phyloP scores from a whole-genome alignment of 2,888 invertebrate species.

The Disparrhopalites patrizii region DNA sequence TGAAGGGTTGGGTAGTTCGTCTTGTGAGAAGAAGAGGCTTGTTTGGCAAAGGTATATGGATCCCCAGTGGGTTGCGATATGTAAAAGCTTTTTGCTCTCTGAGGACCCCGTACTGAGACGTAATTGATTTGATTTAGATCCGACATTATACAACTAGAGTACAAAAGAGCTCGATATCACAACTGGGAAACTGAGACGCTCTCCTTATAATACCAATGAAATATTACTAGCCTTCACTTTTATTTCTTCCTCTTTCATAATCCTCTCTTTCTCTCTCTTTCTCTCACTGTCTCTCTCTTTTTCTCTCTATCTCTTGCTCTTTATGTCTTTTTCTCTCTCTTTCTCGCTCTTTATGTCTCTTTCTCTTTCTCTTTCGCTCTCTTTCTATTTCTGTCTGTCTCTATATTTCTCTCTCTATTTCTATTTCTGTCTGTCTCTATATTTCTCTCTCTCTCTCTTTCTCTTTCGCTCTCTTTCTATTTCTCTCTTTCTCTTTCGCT shows the following conservation, averaged over 20 bases:
- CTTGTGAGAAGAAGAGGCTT: conserved; percentile 3
- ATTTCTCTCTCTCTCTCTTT: neutral
- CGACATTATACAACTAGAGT: conserved; percentile 47
- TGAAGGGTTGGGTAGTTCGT: conserved; percentile 5
- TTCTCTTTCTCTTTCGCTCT: no score
- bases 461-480: no score
- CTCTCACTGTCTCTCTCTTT: neutral
- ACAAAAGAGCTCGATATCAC: conserved; percentile 48
- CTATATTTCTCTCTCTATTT: no score
- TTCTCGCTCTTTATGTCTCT: neutral
- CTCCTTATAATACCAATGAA: conserved; percentile 45
- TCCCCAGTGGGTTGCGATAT: conserved; percentile 40
- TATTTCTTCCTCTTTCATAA: neutral
- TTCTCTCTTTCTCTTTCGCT: no score
- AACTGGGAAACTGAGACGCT: conserved; percentile 44
- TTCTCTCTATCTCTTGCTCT: neutral
- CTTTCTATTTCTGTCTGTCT: neutral
- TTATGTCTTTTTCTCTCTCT: neutral
- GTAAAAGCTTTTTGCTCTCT: conserved; percentile 44
- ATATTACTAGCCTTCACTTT: conserved; percentile 37
- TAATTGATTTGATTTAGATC: conserved; percentile 49
- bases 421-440: no score
- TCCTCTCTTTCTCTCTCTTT: conserved; percentile 21
- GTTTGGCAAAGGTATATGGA: conserved; percentile 20
- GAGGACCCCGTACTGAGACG: conserved; percentile 45